These are phyloP conservation scores for Tapirus terrestris DNA, from an alignment of 2,113 vertebrate species.

Conservation along the genomic window DNA sequence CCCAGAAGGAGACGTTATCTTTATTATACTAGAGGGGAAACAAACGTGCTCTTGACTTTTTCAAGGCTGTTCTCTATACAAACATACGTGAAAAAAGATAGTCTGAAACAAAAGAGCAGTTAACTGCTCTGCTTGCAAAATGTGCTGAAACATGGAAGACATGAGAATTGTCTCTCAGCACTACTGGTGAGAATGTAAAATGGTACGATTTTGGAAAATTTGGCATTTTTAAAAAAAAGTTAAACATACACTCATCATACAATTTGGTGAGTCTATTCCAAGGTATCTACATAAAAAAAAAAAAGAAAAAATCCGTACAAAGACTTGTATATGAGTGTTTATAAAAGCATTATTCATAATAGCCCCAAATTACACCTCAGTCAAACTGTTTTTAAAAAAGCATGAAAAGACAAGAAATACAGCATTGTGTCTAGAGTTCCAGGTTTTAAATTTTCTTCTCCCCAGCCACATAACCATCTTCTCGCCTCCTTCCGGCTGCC, in stretches of 20 bases:
- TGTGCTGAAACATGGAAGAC: neutral
- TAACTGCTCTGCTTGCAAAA: neutral
- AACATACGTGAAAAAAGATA: neutral
- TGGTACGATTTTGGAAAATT: neutral
- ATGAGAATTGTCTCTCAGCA: neutral
- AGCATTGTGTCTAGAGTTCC: neutral
- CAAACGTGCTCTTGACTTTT: neutral
- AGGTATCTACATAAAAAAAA: neutral
- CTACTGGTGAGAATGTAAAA: neutral
- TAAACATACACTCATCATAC: neutral
- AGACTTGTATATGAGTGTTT: neutral
- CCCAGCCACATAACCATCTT: neutral
- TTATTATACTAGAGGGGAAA: neutral
- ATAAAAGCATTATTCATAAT: neutral
- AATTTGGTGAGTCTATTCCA: neutral
- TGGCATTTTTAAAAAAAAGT: neutral
- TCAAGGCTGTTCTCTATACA: neutral
- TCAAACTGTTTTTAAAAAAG: neutral
- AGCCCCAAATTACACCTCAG: neutral
- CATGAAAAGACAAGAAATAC: neutral
- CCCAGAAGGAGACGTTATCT: neutral
- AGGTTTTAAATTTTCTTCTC: neutral
- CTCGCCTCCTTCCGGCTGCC: neutral
- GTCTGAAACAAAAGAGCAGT: constrained; percentile 5
- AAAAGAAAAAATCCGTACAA: neutral